Evolutionary conservation across 2,113 vertebrate species (phyloP).

Genomic region (Vulpes lagopus): DNA sequence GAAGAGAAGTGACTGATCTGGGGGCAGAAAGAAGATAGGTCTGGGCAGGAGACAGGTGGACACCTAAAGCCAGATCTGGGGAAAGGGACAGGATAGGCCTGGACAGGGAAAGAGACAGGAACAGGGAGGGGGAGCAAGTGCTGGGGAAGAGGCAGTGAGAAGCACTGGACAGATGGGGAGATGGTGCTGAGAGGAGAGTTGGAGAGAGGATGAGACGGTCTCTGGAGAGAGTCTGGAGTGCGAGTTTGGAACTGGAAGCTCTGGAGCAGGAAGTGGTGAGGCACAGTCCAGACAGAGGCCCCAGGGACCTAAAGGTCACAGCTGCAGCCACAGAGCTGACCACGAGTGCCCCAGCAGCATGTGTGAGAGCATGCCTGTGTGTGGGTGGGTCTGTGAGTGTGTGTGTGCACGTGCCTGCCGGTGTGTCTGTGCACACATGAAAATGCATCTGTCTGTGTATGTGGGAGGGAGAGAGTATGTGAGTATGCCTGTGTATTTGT

Average conservation of each 20-base stretch:
- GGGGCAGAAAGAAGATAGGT: background rate
- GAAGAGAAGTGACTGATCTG: background rate
- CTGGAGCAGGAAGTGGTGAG: slow-evolving; percentile 80
- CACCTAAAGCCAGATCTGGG: background rate
- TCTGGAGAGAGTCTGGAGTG: slow-evolving; percentile 83
- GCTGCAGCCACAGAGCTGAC: slow-evolving; percentile 80
- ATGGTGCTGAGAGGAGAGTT: slow-evolving; percentile 64
- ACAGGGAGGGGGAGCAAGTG: slow-evolving; percentile 33
- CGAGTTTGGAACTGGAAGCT: slow-evolving; percentile 78
- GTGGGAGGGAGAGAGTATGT: background rate
- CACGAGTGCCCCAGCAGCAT: slow-evolving; percentile 78
- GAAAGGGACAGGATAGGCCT: slow-evolving; percentile 31
- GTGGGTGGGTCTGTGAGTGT: slow-evolving; percentile 73
- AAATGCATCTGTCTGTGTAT: background rate
- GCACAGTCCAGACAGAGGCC: slow-evolving; percentile 81
- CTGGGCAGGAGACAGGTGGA: slow-evolving; percentile 31
- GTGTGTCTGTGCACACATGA: background rate
- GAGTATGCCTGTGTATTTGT: background rate
- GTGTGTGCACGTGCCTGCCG: background rate
- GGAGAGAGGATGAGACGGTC: slow-evolving; percentile 80
- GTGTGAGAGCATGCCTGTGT: slow-evolving; percentile 77
- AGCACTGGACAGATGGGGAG: slow-evolving; percentile 70
- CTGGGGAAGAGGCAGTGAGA: slow-evolving; percentile 56
- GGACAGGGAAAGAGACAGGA: slow-evolving; percentile 5
- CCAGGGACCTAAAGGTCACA: slow-evolving; percentile 80